These are phyloP conservation scores for Euleptes europaea DNA, from an alignment of 2,113 vertebrate genomes.

Conservation along the genomic window DNA sequence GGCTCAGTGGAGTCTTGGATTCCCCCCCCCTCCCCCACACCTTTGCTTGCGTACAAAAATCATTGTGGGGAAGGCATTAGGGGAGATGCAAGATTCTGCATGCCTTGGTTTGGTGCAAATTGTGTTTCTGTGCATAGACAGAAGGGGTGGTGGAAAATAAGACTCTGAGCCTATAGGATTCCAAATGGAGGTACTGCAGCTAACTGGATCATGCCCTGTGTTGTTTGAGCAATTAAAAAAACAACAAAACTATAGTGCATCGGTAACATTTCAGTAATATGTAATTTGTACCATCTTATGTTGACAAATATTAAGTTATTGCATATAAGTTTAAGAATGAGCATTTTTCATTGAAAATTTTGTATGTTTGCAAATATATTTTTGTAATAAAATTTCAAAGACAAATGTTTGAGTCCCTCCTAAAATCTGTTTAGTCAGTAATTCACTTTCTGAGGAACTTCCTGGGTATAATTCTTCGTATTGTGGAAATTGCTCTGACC, in stretches of 20 bases:
- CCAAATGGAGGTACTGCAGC: not conserved
- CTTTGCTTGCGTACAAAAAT: not conserved
- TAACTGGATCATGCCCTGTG: not conserved
- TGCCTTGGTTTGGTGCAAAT: not conserved
- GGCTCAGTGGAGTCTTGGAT: not conserved
- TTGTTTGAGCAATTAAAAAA: conserved; percentile 40
- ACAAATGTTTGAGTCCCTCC: conserved; percentile 77
- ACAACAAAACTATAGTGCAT: conserved; percentile 60
- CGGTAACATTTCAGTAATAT: conserved; percentile 72
- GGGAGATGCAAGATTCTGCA: not conserved
- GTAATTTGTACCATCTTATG: conserved; percentile 79
- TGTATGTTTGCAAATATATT: conserved; percentile 87
- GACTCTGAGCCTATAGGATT: not conserved
- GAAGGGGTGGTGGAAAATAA: not conserved
- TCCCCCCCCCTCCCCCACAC: not conserved
- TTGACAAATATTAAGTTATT: conserved; percentile 85
- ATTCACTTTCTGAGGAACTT: conserved; percentile 41
- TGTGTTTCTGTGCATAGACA: not conserved
- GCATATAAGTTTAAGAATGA: conserved; percentile 80
- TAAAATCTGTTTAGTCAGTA: conserved; percentile 44
- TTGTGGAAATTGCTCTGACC: no score
- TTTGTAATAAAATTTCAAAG: conserved; percentile 86
- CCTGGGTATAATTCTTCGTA: not conserved
- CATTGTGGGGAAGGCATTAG: not conserved
- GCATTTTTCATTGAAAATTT: conserved; percentile 83